Evolutionary conservation across 2,113 vertebrate species (phyloP), one percentile per base, ranked within the genome.

Genomic region (Carassius auratus): DNA sequence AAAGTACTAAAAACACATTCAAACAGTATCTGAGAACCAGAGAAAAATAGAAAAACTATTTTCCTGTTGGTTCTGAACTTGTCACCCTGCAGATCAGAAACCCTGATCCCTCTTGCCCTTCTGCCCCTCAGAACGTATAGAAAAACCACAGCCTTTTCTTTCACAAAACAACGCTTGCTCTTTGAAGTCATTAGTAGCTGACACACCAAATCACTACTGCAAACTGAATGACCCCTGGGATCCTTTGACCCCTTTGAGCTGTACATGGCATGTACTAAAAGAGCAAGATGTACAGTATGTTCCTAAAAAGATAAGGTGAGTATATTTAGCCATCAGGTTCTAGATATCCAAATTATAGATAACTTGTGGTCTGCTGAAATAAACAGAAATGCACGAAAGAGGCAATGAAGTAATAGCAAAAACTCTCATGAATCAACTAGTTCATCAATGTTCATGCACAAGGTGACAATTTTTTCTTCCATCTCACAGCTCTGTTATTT

Each of bases 71-170:
- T 76, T 71, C 73, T 71, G 77, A 86, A 75, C 57, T 69, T 81
- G 36, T 62, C 15, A 64, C 77, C 75, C 83, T 42, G 69, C 74
- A 26, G 62, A 82, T 57, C 73, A 69, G 62, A 86, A 52, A 62
- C 57, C 88, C 15, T 21, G 55, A 12, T 38, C 81, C 14, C 71
- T 55, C 73, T 50, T 61, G 59, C 36, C 42, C 84, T 26, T 77
- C 76, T 80, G 77, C 86, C 80, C 48, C 83, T 50, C 62, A 57
- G 48, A 88, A 89, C 89, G 90, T 89, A 90, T 86, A 89, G 86
- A 57, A 69, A 92, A 92, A 89, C 87, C 86, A 87, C 84, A 73
- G 86, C 84, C 86, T 90, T 92, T 90, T 92, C 88, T 91, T 89
- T 89, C 85, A 90, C 84, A 78, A 86, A 79, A 50, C 75, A 73